Evolutionary conservation across 2,888 invertebrate species (phyloP), one percentile per base, ranked within the genome.

Genomic region (Eupithecia dodoneata): DNA sequence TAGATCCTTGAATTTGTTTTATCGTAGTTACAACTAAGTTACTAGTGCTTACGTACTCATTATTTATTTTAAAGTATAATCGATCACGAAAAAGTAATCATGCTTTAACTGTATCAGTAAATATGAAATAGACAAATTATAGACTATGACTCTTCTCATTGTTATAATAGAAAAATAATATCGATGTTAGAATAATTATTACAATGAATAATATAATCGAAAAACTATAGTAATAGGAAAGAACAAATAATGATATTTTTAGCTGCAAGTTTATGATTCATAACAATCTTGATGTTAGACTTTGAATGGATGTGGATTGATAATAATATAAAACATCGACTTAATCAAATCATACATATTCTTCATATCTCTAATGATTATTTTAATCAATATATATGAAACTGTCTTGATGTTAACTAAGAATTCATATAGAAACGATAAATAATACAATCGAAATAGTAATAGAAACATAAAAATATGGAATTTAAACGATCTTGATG

Each of bases 41-140:
- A 81, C 81, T 82, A 82, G 81, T 87, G 87, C 85, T 88, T 87
- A 87, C 88, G 87, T 85, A 81, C 83, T 83, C 85, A 88, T 84
- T 84, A 72, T 72, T 78, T 12, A 15, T 45, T 67, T 55, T 73
- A 70, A 41, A 73, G 7, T 59, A 18, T 18, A 2, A 70, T 30
- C 18, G 10, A 49, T 18, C 55, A 59, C 55, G 18, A 59, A 9
- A 7, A 44, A 2, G 44, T 69, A 69, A 47, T 41, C 63, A 41
- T 41, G 30, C 9, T 67, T 15, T 67, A 18, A 44, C n/a, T 13
- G 10, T 69, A n/a, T 15, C 3, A 42, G 9, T 45, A 44, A 69
- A 10, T n/a, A 45, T 69, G 45, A 45, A 45, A 42, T 42, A 66
- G 13, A 41, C 65, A 65, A 41, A 65, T 18, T 59, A 59, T 59